Base-by-base conservation (phyloP, 1,140 invertebrate genomes). In the Drosophila jambulina region DNA sequence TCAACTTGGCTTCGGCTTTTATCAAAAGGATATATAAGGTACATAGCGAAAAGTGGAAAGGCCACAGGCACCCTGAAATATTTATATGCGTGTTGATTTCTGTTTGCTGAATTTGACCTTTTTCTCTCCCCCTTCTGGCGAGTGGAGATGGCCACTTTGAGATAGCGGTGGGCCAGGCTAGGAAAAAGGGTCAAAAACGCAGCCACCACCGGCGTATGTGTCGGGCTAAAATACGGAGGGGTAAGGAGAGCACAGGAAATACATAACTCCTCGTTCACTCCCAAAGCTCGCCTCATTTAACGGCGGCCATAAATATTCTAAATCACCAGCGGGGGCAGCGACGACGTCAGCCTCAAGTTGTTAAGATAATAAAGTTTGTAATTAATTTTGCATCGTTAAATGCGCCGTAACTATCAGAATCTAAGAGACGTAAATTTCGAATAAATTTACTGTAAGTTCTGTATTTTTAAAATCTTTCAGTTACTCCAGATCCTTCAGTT, bases 31-130 rank as follows among this genome's bases (percentile, higher is more conserved):
- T 64, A 63, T 45, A 21, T 38, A 54, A 17, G 7, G 15, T 17
- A 54, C 23, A 42, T 59, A 48, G 13, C 49, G 27, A 12, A 49
- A 63, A 72, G 43, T 34, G 29, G 51, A 71, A 71, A 71, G 48
- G 59, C 58, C 21, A 65, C 49, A 61, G 62, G 63, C 68, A 23
- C 53, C 45, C 58, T 90, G 68, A 75, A 90, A 90, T 82, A 90
- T 90, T 90, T 90, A 90, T 90, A 85, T 82, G 85, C 78, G 81
- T 90, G 85, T 84, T 90, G 85, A 90, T 90, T 90, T 90, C 85
- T 90, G 85, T 90, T 90, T 90, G 85, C 81, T 90, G 59, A 90
- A 90, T 76, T 81, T 90, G 81, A 90, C 85, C 85, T 90, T 88
- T 79, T 57, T 65, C 17, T 63, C 48, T 63, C 64, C 25, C 54